Base-by-base conservation (phyloP, 2,888 invertebrate species). In the Drosophila melanosoma region DNA sequence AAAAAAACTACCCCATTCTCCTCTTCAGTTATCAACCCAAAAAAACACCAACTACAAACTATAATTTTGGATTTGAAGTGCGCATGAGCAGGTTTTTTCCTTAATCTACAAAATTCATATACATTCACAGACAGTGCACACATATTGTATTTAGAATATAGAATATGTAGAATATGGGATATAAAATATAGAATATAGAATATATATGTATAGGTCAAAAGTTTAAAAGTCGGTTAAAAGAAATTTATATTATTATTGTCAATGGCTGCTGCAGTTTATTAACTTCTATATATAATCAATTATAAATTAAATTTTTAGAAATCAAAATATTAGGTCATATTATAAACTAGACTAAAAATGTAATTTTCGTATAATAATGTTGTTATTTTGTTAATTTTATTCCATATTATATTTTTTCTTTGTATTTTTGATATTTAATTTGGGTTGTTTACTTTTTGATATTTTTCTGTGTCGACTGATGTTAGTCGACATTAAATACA, bases 41-140 rank as follows among this genome's bases (percentile, higher is more conserved):
- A 38, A 48, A 38, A 35, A 45, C 26, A 36, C 40, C 26, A 35
- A 45, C 42, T 59, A 48, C 11, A 74, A 52, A 52, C 51, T 76
- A 56, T 45, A 53, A 56, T 23, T 38, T 23, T 38, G 7, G 26
- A 48, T 36, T 45, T 38, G 48, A 10, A 53, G 7, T 76, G 83
- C 85, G 90, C 85, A 85, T 85, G 85, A 74, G 70, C 89, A 62
- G 52, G 52, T 56, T 42, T 56, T 35, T 67, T 52, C 48, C 49
- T 64, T 52, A 48, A 48, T 52, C 57, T 35, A 49, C 42, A 74
- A 71, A 36, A 17, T 58, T 65, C 26, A 52, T 8, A 3, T 8
- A 17, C 15, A 23, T 35, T 36, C 23, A 60, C 15, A 26, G 17
- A 17, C 3, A 51, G 26, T 26, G 12, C 17, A 23, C 3, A 23